Conservation (phyloP, 2,888 invertebrate genomes). For the Punctoribates punctum region DNA sequence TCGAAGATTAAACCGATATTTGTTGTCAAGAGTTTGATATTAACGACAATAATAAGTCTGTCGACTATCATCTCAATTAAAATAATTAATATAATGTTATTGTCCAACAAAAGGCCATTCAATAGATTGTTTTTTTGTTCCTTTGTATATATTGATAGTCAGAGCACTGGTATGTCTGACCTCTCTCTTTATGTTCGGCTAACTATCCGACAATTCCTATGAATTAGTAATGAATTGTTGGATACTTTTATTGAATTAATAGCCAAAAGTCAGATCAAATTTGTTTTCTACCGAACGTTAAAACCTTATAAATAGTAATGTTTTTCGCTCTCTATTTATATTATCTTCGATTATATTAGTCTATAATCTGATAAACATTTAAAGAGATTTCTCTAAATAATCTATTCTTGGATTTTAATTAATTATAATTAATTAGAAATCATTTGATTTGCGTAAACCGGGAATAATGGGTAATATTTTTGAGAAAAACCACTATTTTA, state of each 20-base stretch:
- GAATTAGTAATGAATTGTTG: slow-evolving; percentile 20
- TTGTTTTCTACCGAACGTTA: background rate
- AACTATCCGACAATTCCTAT: slow-evolving; percentile 1
- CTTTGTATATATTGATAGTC: too few species aligned
- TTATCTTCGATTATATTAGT: background rate
- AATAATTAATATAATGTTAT: background rate
- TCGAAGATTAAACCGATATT: background rate
- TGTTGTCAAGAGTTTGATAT: too few species aligned
- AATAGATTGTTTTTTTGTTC: too few species aligned
- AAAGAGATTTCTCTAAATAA: background rate
- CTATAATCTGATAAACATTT: background rate
- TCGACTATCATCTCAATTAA: background rate
- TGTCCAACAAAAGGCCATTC: background rate
- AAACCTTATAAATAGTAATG: slow-evolving; percentile 1
- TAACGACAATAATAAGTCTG: too few species aligned
- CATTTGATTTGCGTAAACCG: too few species aligned
- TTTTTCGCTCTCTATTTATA: background rate
- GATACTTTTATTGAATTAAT: slow-evolving; percentile 26
- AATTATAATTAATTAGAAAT: background rate
- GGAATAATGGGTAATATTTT: too few species aligned
- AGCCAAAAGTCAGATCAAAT: slow-evolving; percentile 15
- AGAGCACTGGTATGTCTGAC: background rate
- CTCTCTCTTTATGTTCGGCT: background rate
- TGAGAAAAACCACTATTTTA: too few species aligned
- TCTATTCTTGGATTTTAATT: background rate